Percentiles rank a stretch among this genome's conserved stretches.
Conservation (phyloP, 2,888 invertebrate genomes). For the Drosophila hamatofila region DNA sequence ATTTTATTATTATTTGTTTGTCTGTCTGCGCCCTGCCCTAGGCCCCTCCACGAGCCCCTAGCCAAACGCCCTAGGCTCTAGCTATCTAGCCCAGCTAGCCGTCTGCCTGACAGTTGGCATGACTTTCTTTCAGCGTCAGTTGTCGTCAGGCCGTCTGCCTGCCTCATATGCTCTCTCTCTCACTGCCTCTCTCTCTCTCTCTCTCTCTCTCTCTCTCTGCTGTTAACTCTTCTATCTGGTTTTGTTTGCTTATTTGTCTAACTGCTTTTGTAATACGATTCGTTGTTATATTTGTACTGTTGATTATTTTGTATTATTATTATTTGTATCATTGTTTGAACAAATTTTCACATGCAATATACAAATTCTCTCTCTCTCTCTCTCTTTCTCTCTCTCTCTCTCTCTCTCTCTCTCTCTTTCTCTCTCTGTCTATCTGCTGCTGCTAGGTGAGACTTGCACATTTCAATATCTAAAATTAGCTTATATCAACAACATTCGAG, state of each 20-base stretch:
- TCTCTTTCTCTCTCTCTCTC: background rate
- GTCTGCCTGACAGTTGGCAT: slow-evolving; percentile 63
- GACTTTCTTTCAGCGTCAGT: slow-evolving; percentile 68
- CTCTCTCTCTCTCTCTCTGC: background rate
- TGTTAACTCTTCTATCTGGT: slow-evolving; percentile 24
- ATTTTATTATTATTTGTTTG: slow-evolving; percentile 82
- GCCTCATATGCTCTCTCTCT: slow-evolving; percentile 10
- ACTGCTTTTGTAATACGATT: slow-evolving; percentile 77
- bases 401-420: background rate
- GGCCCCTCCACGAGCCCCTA: slow-evolving; percentile 14
- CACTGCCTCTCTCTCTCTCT: background rate
- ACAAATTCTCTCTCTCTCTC: background rate
- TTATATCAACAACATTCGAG: slow-evolving; percentile 50
- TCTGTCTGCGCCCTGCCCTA: slow-evolving; percentile 49
- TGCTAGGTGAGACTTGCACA: slow-evolving; percentile 10
- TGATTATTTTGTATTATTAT: slow-evolving; percentile 77
- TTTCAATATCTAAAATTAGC: slow-evolving; percentile 60
- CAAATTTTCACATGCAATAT: slow-evolving; percentile 77
- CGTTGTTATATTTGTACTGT: slow-evolving; percentile 69
- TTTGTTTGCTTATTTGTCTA: slow-evolving; percentile 70
- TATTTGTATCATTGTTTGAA: slow-evolving; percentile 62
- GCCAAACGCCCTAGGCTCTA: slow-evolving; percentile 19
- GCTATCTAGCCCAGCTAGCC: slow-evolving; percentile 30
- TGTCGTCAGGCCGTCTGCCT: slow-evolving; percentile 73
- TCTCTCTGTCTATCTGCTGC: background rate